A percentile compares a stretch with the other conserved stretches of the same genome.
These are phyloP conservation scores for Stomatorhinus walkeri DNA, from an alignment of 2,797 vertebrate genomes.

Conservation along the genomic window DNA sequence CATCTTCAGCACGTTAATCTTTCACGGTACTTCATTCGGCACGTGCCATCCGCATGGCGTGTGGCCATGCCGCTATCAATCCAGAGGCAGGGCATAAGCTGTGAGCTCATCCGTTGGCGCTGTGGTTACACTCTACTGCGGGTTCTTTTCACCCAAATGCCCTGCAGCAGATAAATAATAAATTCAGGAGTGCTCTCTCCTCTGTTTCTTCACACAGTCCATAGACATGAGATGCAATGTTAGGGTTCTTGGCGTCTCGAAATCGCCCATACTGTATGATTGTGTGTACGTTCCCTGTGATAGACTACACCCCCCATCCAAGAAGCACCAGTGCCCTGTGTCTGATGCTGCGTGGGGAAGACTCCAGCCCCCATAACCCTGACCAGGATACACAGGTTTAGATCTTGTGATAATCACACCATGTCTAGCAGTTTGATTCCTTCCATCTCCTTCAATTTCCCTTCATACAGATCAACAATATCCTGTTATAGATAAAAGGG, in stretches of 20 bases:
- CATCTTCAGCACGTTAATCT: neutral
- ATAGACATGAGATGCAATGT: neutral
- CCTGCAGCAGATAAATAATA: neutral
- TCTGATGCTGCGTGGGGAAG: neutral
- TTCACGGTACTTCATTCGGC: neutral
- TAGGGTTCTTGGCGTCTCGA: neutral
- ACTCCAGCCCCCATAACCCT: neutral
- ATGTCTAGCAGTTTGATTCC: neutral
- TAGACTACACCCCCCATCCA: neutral
- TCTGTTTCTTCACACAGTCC: neutral
- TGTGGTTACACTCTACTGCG: neutral
- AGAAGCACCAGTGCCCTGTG: neutral
- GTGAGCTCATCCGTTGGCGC: constrained; percentile 50
- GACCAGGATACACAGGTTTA: neutral
- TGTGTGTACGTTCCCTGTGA: neutral
- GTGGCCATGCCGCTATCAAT: constrained; percentile 31
- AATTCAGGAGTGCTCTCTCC: neutral
- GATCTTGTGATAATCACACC: neutral
- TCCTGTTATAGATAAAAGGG: neutral
- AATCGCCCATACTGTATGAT: neutral
- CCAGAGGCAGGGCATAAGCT: constrained; percentile 33
- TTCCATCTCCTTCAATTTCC: neutral
- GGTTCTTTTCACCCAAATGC: constrained; percentile 9
- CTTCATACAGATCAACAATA: neutral
- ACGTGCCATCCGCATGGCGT: neutral